Conservation (phyloP, 2,888 invertebrate genomes). For the Teleiodes luculella region DNA sequence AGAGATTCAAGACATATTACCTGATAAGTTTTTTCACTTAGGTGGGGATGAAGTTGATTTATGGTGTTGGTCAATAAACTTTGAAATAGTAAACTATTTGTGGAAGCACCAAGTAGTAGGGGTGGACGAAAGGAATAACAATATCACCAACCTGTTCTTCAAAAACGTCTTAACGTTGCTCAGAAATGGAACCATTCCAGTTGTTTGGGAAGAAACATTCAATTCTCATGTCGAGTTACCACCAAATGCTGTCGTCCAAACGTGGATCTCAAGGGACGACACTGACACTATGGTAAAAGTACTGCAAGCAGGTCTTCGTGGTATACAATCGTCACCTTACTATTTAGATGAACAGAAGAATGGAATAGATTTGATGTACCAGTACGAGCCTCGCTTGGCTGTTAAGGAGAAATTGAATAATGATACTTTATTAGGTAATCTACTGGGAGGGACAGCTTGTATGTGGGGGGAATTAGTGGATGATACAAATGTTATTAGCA, state of each 20-base stretch:
- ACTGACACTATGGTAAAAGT: not conserved
- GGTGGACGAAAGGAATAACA: too few relatives aligned
- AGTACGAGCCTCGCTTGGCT: slow-evolving; percentile 81
- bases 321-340: slow-evolving; percentile 91
- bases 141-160: not conserved
- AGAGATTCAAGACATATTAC: slow-evolving; percentile 82
- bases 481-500: slow-evolving; percentile 69
- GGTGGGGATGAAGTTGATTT: slow-evolving; percentile 93
- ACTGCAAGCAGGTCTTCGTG: slow-evolving; percentile 68
- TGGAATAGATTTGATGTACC: slow-evolving; percentile 83
- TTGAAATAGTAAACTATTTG: not conserved
- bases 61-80: slow-evolving; percentile 81
- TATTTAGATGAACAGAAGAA: slow-evolving; percentile 53
- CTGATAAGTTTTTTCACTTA: slow-evolving; percentile 86
- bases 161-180: slow-evolving; percentile 23
- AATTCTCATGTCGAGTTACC: slow-evolving; percentile 80
- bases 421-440: not conserved
- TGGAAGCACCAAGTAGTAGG: not conserved
- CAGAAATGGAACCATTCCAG: not conserved
- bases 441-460: slow-evolving; percentile 91
- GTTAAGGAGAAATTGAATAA: slow-evolving; percentile 79
- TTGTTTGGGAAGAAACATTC: slow-evolving; percentile 65
- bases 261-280: slow-evolving; percentile 39
- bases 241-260: slow-evolving; percentile 82
- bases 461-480: slow-evolving; percentile 94